Base-by-base conservation (phyloP, 2,113 vertebrate genomes). In the Psephotus haematonotus region DNA sequence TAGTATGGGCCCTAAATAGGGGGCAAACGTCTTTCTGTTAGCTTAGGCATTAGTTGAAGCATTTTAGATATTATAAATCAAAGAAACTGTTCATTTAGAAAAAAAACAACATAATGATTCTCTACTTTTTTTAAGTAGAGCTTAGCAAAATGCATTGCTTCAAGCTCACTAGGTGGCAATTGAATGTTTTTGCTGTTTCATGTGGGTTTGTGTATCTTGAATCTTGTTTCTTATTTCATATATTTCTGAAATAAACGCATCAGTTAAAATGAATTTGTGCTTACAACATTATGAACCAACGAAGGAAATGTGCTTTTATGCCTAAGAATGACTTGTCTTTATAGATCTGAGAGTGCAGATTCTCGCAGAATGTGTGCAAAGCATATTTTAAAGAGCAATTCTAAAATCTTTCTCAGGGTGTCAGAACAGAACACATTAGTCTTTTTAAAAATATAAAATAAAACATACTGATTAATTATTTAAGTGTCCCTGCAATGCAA, bases 291-390 rank as follows among this genome's bases (percentile, higher is more conserved):
- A 68, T 29, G 16, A 63, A 46, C 9, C 52, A 52, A 33, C 23
- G 76, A 82, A 93, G 41, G 29, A 79, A 82, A 79, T 91, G 82
- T 85, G 27, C 7, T 82, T 93, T 87, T 79, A 64, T 39, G 23
- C 20, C 17, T 78, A 79, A 79, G 46, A 93, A 57, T 55, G 78
- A 25, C 9, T 22, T 43, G 62, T 39, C 70, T 78, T 89, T 82
- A 82, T 60, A 75, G 43, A 72, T 55, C 43, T 33, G 52, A 57
- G 37, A 43, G 35, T 35, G 22, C 23, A 76, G 28, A 79, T 85
- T 90, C 82, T 60, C 46, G 47, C 47, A 76, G 50, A 70, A 79
- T 39, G 1, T 63, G 41, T 44, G n/a, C 35, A 90, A 88, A 59
- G 5, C 23, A 46, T 70, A 81, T 88, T 92, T 92, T 53, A 82